Evolutionary conservation across 2,888 invertebrate genomes (phyloP), one percentile per base, ranked within the genome.

Genomic region (Latrodectus elegans): DNA sequence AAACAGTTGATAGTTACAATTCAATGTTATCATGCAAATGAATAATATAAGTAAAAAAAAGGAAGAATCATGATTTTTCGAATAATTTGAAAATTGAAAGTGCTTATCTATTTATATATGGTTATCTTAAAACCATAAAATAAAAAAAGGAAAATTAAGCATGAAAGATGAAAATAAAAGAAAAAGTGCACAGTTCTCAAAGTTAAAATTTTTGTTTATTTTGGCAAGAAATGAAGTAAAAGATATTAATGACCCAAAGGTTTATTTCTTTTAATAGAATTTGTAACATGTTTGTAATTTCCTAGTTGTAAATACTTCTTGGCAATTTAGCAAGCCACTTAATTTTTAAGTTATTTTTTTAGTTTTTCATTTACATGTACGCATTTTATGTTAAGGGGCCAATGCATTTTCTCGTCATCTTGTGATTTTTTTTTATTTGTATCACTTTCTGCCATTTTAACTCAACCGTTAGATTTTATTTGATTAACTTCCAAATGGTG

Each of bases 241-340:
- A 6, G 38, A 38, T 38, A 38, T 38, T 38, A 38, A 38, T 38
- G 38, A 38, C 38, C 38, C 38, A 38, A 38, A 60, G 53, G 65
- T 72, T 67, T 26, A 65, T 74, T 73, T 73, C 81, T 81, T 81
- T 81, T 81, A 74, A 81, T 81, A 81, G 81, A 72, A 65, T 64
- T 64, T 72, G 68, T 38, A 38, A 38, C 38, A 38, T 38, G 38
- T 38, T 38, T 38, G 38, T 38, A 38, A 4, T 38, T 38, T 38
- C 38, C 38, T 38, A 38, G 38, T 67, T 74, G 81, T 60, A 17
- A n/a, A 53, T 11, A 17, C 38, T 22, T 52, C 65, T 67, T 81
- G 74, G 81, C 81, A 74, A 26, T 17, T 67, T 52, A n/a, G 67
- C 76, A 76, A 67, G n/a, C n/a, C 74, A 72, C 60, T 74, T 67